These are phyloP conservation scores for Parnassius mnemosyne DNA, from an alignment of 2,888 invertebrate species.

Conservation along the genomic window DNA sequence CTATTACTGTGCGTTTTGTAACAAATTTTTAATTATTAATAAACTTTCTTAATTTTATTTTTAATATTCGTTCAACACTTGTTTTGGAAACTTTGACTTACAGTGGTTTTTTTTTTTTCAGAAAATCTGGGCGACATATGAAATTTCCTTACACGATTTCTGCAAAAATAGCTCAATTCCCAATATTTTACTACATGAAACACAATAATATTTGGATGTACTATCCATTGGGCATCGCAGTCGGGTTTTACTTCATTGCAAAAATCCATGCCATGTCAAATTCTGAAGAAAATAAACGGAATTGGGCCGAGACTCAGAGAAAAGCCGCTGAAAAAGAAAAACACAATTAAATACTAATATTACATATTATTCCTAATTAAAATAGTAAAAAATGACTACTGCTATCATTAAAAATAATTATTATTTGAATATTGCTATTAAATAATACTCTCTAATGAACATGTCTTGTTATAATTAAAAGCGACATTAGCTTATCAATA, in stretches of 20 bases:
- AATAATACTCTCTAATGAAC: background rate
- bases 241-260: constrained; percentile 83
- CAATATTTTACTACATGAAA: constrained; percentile 85
- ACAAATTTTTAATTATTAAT: too few relatives aligned
- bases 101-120: constrained; percentile 39
- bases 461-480: background rate
- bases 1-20: too few relatives aligned
- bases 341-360: constrained; percentile 37
- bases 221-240: constrained; percentile 77
- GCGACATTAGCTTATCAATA: too few relatives aligned
- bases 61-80: too few relatives aligned
- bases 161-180: constrained; percentile 91
- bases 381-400: background rate
- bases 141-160: constrained; percentile 91
- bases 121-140: constrained; percentile 85
- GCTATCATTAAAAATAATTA: background rate
- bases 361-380: background rate
- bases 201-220: constrained; percentile 89
- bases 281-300: constrained; percentile 55
- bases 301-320: constrained; percentile 63
- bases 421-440: background rate
- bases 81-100: too few relatives aligned
- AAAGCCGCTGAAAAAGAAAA: constrained; percentile 62
- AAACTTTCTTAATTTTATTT: too few relatives aligned
- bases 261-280: constrained; percentile 84